Evolutionary conservation across 2,888 invertebrate species (phyloP).

Genomic region (Lepidocyrtinus sp.): DNA sequence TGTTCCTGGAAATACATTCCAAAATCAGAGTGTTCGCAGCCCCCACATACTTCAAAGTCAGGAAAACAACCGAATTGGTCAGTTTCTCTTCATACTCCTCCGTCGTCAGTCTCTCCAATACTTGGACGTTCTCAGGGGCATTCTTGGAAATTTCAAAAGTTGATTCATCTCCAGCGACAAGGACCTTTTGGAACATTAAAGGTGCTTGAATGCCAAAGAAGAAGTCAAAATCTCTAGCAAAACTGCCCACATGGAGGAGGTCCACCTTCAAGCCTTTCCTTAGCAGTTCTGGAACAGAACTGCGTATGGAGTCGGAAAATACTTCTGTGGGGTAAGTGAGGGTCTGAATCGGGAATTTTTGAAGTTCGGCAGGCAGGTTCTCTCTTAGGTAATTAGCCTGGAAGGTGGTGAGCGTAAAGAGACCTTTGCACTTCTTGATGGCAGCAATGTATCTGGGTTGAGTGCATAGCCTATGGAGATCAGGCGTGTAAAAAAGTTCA

Average conservation of each 20-base stretch:
- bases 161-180: constrained; percentile 44
- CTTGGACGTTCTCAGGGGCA: constrained; percentile 31
- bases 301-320: background rate
- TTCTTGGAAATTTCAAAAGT: background rate
- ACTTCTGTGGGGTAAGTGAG: constrained; percentile 40
- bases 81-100: constrained; percentile 56
- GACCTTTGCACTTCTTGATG: constrained; percentile 52
- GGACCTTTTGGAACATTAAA: constrained; percentile 40
- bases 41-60: constrained; percentile 58
- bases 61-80: constrained; percentile 38
- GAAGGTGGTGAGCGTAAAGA: constrained; percentile 51
- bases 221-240: constrained; percentile 56
- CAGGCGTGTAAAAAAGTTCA: constrained; percentile 57
- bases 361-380: constrained; percentile 29
- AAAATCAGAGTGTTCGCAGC: constrained; percentile 59
- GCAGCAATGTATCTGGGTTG: constrained; percentile 6
- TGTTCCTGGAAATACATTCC: constrained; percentile 57
- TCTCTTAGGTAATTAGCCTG: constrained; percentile 49
- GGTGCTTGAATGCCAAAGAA: constrained; percentile 46
- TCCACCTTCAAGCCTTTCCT: constrained; percentile 18
- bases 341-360: constrained; percentile 47
- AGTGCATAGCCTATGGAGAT: constrained; percentile 52
- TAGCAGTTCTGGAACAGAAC: constrained; percentile 28
- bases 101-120: constrained; percentile 23
- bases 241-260: constrained; percentile 52